These are phyloP conservation scores for Pseudomyrmex pallidus DNA, from an alignment of 1,140 invertebrate species.

Conservation along the genomic window DNA sequence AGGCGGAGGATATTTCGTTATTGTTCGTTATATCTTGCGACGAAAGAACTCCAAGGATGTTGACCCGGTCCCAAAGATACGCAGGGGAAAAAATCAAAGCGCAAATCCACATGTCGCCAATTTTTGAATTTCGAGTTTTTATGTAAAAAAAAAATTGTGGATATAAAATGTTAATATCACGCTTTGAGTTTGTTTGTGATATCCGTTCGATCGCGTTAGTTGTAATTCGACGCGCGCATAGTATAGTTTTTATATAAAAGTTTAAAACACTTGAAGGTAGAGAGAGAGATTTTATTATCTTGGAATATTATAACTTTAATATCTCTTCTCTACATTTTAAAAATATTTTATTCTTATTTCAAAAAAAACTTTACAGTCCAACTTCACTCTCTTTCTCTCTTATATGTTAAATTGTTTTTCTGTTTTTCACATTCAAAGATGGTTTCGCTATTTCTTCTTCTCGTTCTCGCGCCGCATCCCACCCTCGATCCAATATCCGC, in stretches of 20 bases:
- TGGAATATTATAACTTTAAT: background rate
- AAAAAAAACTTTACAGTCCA: background rate
- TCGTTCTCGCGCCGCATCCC: background rate
- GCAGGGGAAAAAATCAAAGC: background rate
- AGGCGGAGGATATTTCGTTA: slow-evolving; percentile 65
- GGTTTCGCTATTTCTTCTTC: background rate
- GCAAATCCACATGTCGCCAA: background rate
- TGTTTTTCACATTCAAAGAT: background rate
- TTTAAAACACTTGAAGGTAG: too few species aligned
- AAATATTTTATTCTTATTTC: background rate
- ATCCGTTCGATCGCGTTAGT: too few species aligned
- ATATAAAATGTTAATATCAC: too few species aligned
- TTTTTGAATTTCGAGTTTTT: background rate
- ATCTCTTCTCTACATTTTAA: background rate
- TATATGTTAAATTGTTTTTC: background rate
- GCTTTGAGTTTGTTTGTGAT: too few species aligned
- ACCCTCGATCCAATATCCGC: slow-evolving; percentile 55
- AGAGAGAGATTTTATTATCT: background rate
- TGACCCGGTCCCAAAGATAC: background rate
- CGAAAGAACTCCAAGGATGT: background rate
- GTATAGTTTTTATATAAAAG: too few species aligned
- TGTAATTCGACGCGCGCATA: too few species aligned
- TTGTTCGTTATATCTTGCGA: slow-evolving; percentile 32
- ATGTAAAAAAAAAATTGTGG: background rate
- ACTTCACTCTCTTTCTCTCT: too few species aligned